Base-by-base conservation (phyloP, 2,113 vertebrate species). In the Hippocampus zosterae region DNA sequence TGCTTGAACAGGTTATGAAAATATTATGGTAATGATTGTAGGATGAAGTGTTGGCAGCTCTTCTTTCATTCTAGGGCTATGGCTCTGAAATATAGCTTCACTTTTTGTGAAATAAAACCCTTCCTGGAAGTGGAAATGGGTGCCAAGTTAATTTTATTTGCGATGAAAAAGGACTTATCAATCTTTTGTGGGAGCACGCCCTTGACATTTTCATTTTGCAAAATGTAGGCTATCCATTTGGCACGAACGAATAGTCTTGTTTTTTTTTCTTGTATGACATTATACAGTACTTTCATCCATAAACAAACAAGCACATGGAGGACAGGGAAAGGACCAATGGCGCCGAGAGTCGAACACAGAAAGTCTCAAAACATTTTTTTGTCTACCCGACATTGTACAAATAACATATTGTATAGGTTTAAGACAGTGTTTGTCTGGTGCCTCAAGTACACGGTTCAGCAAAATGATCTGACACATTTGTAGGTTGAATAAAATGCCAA, bases 61-160 rank as follows among this genome's bases (percentile, higher is more conserved):
- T 8, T 33, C 62, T 78, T 59, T 63, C 0, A 72, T 67, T 68
- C 21, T 48, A 8, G 5, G 21, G 41, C 8, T 70, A 48, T 53
- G 16, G 27, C 18, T 0, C 9, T 75, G 61, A 78, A 69, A 56
- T 71, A 11, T 6, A 74, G 10, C 8, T 61, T 59, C 8, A 21
- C 59, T 23, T 42, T 27, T 27, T 29, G 46, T 27, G 44, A 65
- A 60, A 65, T 48, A 79, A 33, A 56, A 66, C 23, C 68, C 65
- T 40, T 23, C 72, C 70, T 79, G 59, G 73, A 72, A 64, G 59
- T 5, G 23, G 77, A 52, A 23, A 29, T 42, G 10, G 10, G 15
- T 75, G 85, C 80, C 85, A 86, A 75, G 69, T 75, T 88, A 37
- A 86, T 88, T 85, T 87, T 56, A 80, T 74, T 65, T 48, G 62